A percentile compares a stretch with the other conserved stretches of the same genome.
phyloP scores from a whole-genome alignment of 1,140 invertebrate species.

The Leptinotarsa texana region DNA sequence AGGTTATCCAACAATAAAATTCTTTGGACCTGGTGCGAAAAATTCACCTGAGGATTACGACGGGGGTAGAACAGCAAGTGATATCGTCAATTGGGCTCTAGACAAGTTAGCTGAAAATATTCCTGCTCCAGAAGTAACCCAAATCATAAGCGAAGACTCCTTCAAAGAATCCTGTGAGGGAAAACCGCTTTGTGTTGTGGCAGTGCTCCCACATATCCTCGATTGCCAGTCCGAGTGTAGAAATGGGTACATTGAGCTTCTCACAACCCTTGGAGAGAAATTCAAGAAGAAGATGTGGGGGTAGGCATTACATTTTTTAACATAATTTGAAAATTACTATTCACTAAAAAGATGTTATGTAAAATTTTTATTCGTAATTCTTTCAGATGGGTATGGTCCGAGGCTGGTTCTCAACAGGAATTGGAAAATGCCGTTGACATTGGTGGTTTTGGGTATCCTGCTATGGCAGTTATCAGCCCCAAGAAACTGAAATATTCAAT shows the following conservation, averaged over 20 bases:
- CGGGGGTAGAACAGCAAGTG: slow-evolving; percentile 87
- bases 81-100: slow-evolving; percentile 90
- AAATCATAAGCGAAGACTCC: slow-evolving; percentile 66
- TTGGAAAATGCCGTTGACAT: slow-evolving; percentile 91
- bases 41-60: slow-evolving; percentile 77
- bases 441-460: slow-evolving; percentile 90
- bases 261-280: slow-evolving; percentile 83
- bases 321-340: background rate
- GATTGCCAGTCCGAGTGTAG: slow-evolving; percentile 96
- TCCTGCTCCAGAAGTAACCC: slow-evolving; percentile 84
- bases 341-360: background rate
- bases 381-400: slow-evolving; percentile 91
- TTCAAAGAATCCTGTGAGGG: slow-evolving; percentile 80
- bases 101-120: slow-evolving; percentile 86
- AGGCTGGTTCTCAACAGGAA: slow-evolving; percentile 89
- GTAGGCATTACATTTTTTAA: slow-evolving; percentile 55
- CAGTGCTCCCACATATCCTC: slow-evolving; percentile 93
- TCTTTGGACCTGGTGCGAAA: slow-evolving; percentile 85
- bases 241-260: slow-evolving; percentile 81
- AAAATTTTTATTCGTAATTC: slow-evolving; percentile 28
- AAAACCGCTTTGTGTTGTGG: slow-evolving; percentile 89
- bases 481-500: slow-evolving; percentile 97
- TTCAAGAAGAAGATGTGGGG: slow-evolving; percentile 97
- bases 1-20: slow-evolving; percentile 96
- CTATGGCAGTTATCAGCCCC: slow-evolving; percentile 93